These are phyloP conservation scores for Scomber colias DNA, from an alignment of 2,113 vertebrate species.

Conservation along the genomic window DNA sequence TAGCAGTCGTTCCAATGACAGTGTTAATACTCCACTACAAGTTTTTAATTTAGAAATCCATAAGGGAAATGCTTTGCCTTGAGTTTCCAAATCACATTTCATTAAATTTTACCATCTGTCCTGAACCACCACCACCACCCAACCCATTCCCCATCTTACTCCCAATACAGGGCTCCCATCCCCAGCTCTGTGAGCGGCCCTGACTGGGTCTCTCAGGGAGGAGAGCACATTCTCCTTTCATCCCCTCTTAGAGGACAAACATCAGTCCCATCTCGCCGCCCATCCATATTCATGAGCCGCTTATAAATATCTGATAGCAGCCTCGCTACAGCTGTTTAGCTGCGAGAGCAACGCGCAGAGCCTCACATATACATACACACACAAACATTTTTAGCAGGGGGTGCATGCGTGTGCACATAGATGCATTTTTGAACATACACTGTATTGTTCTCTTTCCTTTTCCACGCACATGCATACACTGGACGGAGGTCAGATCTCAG, in stretches of 20 bases:
- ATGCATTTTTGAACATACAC: conserved; percentile 35
- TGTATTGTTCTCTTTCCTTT: conserved; percentile 32
- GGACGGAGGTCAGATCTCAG: conserved; percentile 61
- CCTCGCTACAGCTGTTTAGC: conserved; percentile 86
- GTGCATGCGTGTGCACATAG: conserved; percentile 9
- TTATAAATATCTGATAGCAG: conserved; percentile 89
- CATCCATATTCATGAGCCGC: conserved; percentile 88
- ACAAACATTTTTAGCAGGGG: conserved; percentile 27
- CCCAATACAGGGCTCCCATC: conserved; percentile 56
- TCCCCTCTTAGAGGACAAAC: conserved; percentile 90
- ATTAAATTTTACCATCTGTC: conserved; percentile 72
- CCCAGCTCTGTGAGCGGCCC: conserved; percentile 70
- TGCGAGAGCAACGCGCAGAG: conserved; percentile 71
- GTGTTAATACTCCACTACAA: conserved; percentile 52
- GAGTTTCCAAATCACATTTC: conserved; percentile 70
- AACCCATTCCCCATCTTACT: conserved; percentile 37
- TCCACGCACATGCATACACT: conserved; percentile 21
- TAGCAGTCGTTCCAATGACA: conserved; percentile 25
- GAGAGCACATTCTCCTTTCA: conserved; percentile 87
- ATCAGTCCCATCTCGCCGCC: conserved; percentile 85
- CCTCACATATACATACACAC: conserved; percentile 37
- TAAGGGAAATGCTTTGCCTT: conserved; percentile 60
- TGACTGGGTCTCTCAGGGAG: conserved; percentile 82
- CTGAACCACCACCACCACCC: conserved; percentile 53
- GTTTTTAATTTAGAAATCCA: conserved; percentile 60